A percentile compares a stretch with the other conserved stretches of the same genome.
Conservation (phyloP, 2,888 invertebrate genomes). For the Autographa gamma region DNA sequence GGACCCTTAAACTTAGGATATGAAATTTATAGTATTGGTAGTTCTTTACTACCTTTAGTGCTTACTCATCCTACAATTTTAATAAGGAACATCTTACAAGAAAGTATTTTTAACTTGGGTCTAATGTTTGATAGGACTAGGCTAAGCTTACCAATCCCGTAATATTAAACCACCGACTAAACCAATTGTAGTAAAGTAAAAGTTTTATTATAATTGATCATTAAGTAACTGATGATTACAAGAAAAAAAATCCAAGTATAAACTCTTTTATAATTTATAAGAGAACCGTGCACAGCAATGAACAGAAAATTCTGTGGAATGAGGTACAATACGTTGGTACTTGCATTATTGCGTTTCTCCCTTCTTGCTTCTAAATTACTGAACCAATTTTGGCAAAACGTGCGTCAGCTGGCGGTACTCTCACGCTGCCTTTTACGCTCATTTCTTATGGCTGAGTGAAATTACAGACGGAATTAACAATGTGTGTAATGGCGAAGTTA, state of each 20-base stretch:
- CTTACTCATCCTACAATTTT: too few relatives aligned
- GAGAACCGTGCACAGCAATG: background rate
- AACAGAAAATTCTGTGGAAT: background rate
- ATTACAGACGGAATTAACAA: constrained; percentile 13
- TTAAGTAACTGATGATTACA: background rate
- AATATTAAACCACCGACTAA: too few relatives aligned
- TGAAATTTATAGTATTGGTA: too few relatives aligned
- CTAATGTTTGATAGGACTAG: too few relatives aligned
- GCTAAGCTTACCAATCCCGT: too few relatives aligned
- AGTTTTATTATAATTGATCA: too few relatives aligned
- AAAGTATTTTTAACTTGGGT: too few relatives aligned
- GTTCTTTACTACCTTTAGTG: too few relatives aligned
- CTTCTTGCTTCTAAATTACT: constrained; percentile 32
- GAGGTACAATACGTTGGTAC: background rate
- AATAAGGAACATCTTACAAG: too few relatives aligned
- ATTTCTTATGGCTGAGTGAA: constrained; percentile 30
- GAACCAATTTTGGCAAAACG: constrained; percentile 19
- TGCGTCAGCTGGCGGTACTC: constrained; percentile 29
- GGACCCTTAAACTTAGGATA: too few relatives aligned
- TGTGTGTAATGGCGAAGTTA: constrained; percentile 10
- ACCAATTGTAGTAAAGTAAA: too few relatives aligned
- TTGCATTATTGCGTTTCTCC: background rate
- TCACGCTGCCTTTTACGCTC: constrained; percentile 20
- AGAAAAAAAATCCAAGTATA: too few relatives aligned
- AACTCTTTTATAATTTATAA: background rate